Evolutionary conservation across 2,888 invertebrate genomes (phyloP).

Genomic region (Tholera decimalis): DNA sequence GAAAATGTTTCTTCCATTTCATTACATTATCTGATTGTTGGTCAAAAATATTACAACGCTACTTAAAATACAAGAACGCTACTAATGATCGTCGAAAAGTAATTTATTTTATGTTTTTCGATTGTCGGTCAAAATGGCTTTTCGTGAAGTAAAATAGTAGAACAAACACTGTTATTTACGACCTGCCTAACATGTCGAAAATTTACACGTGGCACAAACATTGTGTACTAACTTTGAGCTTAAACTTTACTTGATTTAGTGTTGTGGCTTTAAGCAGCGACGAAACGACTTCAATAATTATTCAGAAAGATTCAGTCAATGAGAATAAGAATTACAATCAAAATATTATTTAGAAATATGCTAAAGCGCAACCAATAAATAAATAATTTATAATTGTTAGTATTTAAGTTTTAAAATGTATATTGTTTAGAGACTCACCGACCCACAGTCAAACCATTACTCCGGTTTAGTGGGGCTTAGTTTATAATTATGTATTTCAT

Average conservation of each 20-base stretch:
- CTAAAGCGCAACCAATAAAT: not conserved
- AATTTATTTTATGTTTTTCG: not conserved
- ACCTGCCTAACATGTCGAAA: slow-evolving; percentile 10
- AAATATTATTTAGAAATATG: not conserved
- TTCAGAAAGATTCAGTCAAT: not conserved
- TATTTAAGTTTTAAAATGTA: too few relatives aligned
- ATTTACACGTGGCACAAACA: slow-evolving; percentile 4
- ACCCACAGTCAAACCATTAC: too few relatives aligned
- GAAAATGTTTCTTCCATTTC: too few relatives aligned
- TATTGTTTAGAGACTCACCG: too few relatives aligned
- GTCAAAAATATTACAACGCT: not conserved
- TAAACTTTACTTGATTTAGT: slow-evolving; percentile 4
- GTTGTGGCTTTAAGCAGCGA: not conserved
- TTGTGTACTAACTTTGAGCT: not conserved
- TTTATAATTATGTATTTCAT: too few relatives aligned
- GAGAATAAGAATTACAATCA: not conserved
- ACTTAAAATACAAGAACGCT: slow-evolving; percentile 8
- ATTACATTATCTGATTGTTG: too few relatives aligned
- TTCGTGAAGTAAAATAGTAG: slow-evolving; percentile 5
- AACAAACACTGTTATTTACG: slow-evolving; percentile 29
- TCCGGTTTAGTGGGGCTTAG: too few relatives aligned
- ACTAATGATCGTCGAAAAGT: slow-evolving; percentile 3
- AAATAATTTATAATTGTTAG: too few relatives aligned
- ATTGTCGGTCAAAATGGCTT: slow-evolving; percentile 2
- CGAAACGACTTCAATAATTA: not conserved